phyloP scores from a whole-genome alignment of 2,888 invertebrate genomes.

The Drosophila percnosoma region DNA sequence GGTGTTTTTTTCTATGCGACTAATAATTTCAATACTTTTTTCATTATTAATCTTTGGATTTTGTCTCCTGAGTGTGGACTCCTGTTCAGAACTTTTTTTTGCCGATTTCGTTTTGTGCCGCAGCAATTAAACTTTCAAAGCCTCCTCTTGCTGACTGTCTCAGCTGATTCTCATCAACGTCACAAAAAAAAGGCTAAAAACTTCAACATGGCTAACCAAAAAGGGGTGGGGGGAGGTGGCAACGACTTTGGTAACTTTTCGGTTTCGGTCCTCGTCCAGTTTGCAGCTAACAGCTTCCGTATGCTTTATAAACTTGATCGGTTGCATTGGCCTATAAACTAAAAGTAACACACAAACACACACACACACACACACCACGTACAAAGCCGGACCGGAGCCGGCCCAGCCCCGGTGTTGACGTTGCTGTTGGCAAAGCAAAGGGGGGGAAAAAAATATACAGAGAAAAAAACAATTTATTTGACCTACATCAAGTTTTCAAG shows the following conservation, averaged over 20 bases:
- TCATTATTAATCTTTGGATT: no score
- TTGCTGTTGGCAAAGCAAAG: slow-evolving; percentile 25
- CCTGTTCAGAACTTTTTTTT: slow-evolving; percentile 46
- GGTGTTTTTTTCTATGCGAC: not conserved
- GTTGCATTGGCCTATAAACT: slow-evolving; percentile 77
- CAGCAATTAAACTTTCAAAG: slow-evolving; percentile 48
- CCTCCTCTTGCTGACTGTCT: slow-evolving; percentile 21
- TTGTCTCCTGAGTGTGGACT: not conserved
- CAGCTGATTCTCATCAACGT: slow-evolving; percentile 49
- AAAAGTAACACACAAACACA: slow-evolving; percentile 66
- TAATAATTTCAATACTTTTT: no score
- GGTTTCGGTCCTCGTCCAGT: slow-evolving; percentile 45
- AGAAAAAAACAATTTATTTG: slow-evolving; percentile 62
- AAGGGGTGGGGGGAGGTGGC: slow-evolving; percentile 31
- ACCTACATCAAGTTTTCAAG: slow-evolving; percentile 83
- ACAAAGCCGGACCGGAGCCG: slow-evolving; percentile 34
- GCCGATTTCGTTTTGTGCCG: slow-evolving; percentile 43
- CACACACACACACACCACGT: slow-evolving; percentile 44
- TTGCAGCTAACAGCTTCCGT: slow-evolving; percentile 70
- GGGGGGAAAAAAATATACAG: slow-evolving; percentile 6
- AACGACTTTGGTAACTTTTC: slow-evolving; percentile 29
- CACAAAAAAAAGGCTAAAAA: slow-evolving; percentile 14
- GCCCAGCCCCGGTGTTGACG: slow-evolving; percentile 36
- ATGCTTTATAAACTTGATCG: slow-evolving; percentile 72
- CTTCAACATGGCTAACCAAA: slow-evolving; percentile 42